Conservation (phyloP, 1,140 invertebrate species). For the Drosophila orosa region DNA sequence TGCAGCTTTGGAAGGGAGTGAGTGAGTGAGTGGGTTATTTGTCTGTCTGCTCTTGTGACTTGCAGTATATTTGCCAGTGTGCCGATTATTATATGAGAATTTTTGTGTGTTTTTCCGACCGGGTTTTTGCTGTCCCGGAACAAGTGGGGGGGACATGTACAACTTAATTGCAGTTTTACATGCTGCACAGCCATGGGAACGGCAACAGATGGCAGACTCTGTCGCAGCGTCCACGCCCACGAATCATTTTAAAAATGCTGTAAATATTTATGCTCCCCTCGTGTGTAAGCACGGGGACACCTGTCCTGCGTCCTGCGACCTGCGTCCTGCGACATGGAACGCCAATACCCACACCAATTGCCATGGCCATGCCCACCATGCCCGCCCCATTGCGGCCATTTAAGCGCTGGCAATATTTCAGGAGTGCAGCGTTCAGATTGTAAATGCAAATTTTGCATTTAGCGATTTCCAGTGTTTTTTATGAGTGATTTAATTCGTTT, state of each 20-base stretch:
- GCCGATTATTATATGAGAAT: slow-evolving; percentile 59
- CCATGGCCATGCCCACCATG: neutral
- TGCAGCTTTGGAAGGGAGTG: neutral
- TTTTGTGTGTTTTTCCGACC: slow-evolving; percentile 26
- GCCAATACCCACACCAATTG: slow-evolving; percentile 1
- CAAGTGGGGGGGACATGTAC: slow-evolving; percentile 46
- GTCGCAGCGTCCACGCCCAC: slow-evolving; percentile 28
- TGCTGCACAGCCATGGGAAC: slow-evolving; percentile 64
- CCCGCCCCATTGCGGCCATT: slow-evolving; percentile 28
- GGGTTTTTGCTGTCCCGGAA: slow-evolving; percentile 28
- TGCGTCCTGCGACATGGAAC: slow-evolving; percentile 10
- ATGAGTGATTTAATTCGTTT: slow-evolving; percentile 62
- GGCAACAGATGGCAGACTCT: slow-evolving; percentile 59
- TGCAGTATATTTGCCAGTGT: slow-evolving; percentile 61
- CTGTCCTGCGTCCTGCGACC: slow-evolving; percentile 24
- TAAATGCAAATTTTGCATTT: slow-evolving; percentile 78
- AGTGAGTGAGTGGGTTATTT: slow-evolving; percentile 8
- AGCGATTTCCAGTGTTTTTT: slow-evolving; percentile 61
- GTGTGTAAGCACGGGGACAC: slow-evolving; percentile 60
- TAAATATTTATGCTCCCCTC: slow-evolving; percentile 71
- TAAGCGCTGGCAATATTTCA: slow-evolving; percentile 61
- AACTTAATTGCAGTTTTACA: slow-evolving; percentile 82
- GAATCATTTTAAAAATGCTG: slow-evolving; percentile 75
- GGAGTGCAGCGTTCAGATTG: slow-evolving; percentile 60
- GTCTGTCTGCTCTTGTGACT: slow-evolving; percentile 52